Base-by-base conservation (phyloP, 1,140 invertebrate species). In the Drosophila repleta region DNA sequence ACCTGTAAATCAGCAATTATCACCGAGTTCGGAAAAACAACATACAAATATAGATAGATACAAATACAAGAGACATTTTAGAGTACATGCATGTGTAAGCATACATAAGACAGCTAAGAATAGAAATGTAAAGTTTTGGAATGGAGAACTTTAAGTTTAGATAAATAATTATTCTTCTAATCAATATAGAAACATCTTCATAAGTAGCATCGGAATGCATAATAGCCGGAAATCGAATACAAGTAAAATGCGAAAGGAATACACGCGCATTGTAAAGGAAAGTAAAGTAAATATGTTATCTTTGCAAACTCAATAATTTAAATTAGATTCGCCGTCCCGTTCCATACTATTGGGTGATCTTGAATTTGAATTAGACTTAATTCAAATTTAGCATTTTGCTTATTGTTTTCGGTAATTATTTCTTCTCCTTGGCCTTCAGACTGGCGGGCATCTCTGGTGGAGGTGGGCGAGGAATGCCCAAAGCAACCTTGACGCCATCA, bases 371-470 rank as follows among this genome's bases (percentile, higher is more conserved):
- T 57, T 56, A 24, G 49, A 56, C 41, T 62, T 55, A 62, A 62
- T 43, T 62, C 41, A 32, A 52, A 55, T 58, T 60, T 64, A 57
- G 2, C 7, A 13, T 5, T 52, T 53, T 53, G 20, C 21, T 69
- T 67, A 63, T 53, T 77, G 68, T 51, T 43, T 55, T 43, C 3
- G 1, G 1, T 35, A 35, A 35, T 35, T 35, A 35, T 35, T 53
- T 62, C 64, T 92, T 94, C 6, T 97, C 92, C 90, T 97, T 96
- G 92, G 94, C 95, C 92, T 96, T 97, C 79, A 99, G 94, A 26
- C 97, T 98, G 92, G 97, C 98, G 46, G 99, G 99, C 97, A 99
- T 99, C 92, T 97, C 96, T 92, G 98, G 97, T 92, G 99, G 99
- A 92, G 99, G 99, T 85, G 99, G 99, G 77, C 99, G 95, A 45